These are phyloP conservation scores for Porites cylindrica DNA, from an alignment of 92 coral and sea anemone species.

Conservation along the genomic window DNA sequence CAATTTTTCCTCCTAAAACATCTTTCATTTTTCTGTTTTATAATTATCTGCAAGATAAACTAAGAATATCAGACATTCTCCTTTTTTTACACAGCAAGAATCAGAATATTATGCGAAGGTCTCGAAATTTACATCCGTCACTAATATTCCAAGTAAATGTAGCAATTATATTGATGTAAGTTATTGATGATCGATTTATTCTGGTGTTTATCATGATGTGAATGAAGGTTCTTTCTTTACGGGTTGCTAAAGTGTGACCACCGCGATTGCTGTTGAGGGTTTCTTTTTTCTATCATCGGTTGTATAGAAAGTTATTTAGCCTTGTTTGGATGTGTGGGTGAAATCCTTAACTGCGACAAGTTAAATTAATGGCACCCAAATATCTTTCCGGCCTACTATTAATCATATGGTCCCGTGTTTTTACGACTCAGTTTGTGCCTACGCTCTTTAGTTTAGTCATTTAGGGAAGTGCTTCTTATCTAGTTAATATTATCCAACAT, in stretches of 20 bases:
- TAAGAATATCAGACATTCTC: not conserved
- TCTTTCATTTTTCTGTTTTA: not conserved
- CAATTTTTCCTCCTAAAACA: not conserved
- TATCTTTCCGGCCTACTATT: too few relatives aligned
- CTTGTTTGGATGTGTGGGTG: not conserved
- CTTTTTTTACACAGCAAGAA: not conserved
- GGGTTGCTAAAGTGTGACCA: not conserved
- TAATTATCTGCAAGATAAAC: not conserved
- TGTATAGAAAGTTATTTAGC: too few relatives aligned
- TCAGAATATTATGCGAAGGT: too few relatives aligned
- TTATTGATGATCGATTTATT: too few relatives aligned
- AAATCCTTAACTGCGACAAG: not conserved
- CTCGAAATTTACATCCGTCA: too few relatives aligned
- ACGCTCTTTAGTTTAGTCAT: too few relatives aligned
- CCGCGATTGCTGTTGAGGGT: not conserved
- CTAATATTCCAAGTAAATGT: too few relatives aligned
- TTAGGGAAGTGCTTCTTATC: too few relatives aligned
- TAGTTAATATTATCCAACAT: too few relatives aligned
- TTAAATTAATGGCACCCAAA: not conserved
- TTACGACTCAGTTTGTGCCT: too few relatives aligned
- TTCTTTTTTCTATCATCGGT: not conserved
- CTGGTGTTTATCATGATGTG: not conserved
- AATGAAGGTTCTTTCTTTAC: not conserved
- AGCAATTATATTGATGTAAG: too few relatives aligned
- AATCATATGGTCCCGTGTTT: too few relatives aligned